Percentiles rank a stretch among this genome's conserved stretches.
Evolutionary conservation across 2,888 invertebrate genomes (phyloP).

Genomic region (Thecocarcelia acutangulata): DNA sequence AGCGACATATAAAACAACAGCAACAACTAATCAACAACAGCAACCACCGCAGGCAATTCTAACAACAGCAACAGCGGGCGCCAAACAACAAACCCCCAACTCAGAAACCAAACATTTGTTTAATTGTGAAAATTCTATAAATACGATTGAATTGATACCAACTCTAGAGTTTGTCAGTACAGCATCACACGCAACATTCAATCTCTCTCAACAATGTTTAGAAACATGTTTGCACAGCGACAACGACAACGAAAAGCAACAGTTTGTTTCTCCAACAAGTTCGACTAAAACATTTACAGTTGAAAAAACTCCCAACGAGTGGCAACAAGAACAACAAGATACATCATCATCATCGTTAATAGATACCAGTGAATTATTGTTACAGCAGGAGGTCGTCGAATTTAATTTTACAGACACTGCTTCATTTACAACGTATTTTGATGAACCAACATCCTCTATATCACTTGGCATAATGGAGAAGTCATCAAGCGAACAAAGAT

Average conservation of each 20-base stretch:
- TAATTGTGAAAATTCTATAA: conserved; percentile 59
- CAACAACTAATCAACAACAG: not conserved
- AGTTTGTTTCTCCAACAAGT: conserved; percentile 44
- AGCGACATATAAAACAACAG: conserved; percentile 73
- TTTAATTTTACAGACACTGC: conserved; percentile 73
- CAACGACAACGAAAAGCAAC: not conserved
- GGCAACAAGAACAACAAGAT: conserved; percentile 67
- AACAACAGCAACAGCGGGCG: conserved; percentile 37
- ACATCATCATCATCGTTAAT: conserved; percentile 57
- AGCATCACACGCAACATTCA: conserved; percentile 67
- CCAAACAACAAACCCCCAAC: conserved; percentile 56
- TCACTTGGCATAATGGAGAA: conserved; percentile 77
- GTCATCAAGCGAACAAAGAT: conserved; percentile 51
- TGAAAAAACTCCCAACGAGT: conserved; percentile 57
- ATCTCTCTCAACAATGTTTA: conserved; percentile 63
- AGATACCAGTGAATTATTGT: conserved; percentile 66
- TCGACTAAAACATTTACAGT: conserved; percentile 76
- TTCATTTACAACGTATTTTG: conserved; percentile 73
- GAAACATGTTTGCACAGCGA: conserved; percentile 36
- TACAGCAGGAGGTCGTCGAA: conserved; percentile 72
- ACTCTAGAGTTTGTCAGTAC: conserved; percentile 77
- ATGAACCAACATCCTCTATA: conserved; percentile 78
- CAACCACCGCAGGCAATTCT: conserved; percentile 48
- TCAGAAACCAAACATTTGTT: conserved; percentile 66
- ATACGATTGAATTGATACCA: conserved; percentile 77